Conservation (phyloP, 1,140 invertebrate species). For the Antheraea pernyi region DNA sequence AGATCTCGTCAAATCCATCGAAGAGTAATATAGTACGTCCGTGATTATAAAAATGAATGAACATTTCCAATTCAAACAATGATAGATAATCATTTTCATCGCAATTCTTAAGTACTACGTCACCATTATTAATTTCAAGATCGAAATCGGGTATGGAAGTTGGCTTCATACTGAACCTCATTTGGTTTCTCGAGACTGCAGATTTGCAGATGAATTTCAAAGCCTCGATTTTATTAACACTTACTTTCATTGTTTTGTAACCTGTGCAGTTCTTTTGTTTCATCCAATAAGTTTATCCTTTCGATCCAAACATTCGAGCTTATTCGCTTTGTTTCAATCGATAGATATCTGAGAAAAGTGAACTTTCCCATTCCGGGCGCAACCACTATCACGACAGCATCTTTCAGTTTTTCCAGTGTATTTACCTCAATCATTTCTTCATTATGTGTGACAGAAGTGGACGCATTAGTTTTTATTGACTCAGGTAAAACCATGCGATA, state of each 20-base stretch:
- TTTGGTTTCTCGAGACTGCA: background rate
- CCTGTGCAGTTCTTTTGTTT: background rate
- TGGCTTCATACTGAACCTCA: background rate
- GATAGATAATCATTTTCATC: background rate
- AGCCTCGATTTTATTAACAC: conserved; percentile 3
- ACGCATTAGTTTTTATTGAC: too few relatives aligned
- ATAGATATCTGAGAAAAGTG: conserved; percentile 18
- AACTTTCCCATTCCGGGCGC: conserved; percentile 22
- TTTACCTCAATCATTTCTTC: background rate
- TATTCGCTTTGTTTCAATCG: conserved; percentile 10
- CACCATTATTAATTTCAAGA: background rate
- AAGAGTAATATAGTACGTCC: background rate
- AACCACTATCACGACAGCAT: conserved; percentile 8
- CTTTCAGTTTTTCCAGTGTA: conserved; percentile 1
- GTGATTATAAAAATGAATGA: background rate
- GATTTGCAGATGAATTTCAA: conserved; percentile 12
- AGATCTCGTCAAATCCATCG: too few relatives aligned
- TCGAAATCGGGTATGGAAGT: background rate
- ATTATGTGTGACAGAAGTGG: background rate
- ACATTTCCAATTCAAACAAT: conserved; percentile 1
- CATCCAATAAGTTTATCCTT: conserved; percentile 19
- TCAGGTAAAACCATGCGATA: too few relatives aligned
- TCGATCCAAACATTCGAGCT: conserved; percentile 17
- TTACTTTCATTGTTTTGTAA: conserved; percentile 8
- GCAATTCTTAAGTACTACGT: background rate